These are phyloP conservation scores for Tetramorium simillimum DNA, from an alignment of 1,140 invertebrate genomes.

Conservation along the genomic window DNA sequence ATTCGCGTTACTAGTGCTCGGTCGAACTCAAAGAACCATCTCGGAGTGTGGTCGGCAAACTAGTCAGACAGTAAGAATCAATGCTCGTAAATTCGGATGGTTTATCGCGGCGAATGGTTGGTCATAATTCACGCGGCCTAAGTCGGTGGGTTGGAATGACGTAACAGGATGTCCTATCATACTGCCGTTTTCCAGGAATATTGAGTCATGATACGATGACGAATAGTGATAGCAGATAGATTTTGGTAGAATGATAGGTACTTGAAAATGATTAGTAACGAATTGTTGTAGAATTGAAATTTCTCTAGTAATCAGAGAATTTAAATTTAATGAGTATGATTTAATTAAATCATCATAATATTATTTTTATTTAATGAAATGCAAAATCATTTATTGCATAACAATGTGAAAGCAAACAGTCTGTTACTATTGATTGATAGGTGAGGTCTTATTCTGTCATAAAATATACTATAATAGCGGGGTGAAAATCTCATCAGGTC, in stretches of 20 bases:
- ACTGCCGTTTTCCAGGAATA: slow-evolving; percentile 37
- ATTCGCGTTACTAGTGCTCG: slow-evolving; percentile 49
- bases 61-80: slow-evolving; percentile 60
- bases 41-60: slow-evolving; percentile 54
- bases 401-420: background rate
- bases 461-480: background rate
- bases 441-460: background rate
- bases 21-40: slow-evolving; percentile 54
- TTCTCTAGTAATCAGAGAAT: background rate
- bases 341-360: background rate
- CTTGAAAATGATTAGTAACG: background rate
- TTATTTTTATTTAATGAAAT: background rate
- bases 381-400: background rate
- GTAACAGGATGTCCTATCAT: slow-evolving; percentile 43
- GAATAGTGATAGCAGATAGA: background rate
- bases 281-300: background rate
- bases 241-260: background rate
- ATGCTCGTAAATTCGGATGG: slow-evolving; percentile 55
- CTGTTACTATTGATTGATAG: background rate
- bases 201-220: slow-evolving; percentile 13
- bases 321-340: background rate
- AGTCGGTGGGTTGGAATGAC: slow-evolving; percentile 34
- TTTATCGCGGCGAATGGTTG: slow-evolving; percentile 52
- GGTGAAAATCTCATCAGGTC: slow-evolving; percentile 7
- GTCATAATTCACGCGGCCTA: slow-evolving; percentile 41